Evolutionary conservation across 30 jellyfish, hydroid and myxozoan genomes (phyloP).

Genomic region (Cassiopea andromeda): DNA sequence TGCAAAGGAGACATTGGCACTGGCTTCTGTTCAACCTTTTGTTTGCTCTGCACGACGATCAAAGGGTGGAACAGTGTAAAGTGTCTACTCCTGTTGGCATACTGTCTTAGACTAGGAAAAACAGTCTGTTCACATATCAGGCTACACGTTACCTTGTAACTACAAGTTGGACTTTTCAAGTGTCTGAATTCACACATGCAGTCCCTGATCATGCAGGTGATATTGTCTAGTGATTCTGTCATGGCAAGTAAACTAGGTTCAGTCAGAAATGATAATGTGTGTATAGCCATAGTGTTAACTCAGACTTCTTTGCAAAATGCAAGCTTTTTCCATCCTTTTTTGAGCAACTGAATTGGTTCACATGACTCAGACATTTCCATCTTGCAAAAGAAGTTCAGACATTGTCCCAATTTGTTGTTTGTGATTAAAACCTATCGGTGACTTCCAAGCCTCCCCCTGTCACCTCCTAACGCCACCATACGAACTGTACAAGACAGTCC

Average conservation of each 20-base stretch:
- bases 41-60: constrained; percentile 58
- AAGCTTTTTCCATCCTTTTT: constrained; percentile 49
- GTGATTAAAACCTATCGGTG: too few relatives aligned
- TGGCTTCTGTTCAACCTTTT: constrained; percentile 62
- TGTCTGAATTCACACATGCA: constrained; percentile 50
- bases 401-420: constrained; percentile 48
- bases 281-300: constrained; percentile 52
- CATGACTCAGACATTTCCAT: constrained; percentile 20
- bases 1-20: constrained; percentile 39
- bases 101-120: constrained; percentile 9
- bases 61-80: constrained; percentile 53
- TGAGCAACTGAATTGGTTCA: constrained; percentile 45
- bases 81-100: constrained; percentile 41
- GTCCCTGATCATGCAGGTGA: constrained; percentile 69
- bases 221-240: constrained; percentile 9
- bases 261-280: constrained; percentile 20
- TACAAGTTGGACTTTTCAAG: constrained; percentile 52
- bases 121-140: constrained; percentile 35
- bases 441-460: too few relatives aligned
- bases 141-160: constrained; percentile 44
- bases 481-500: too few relatives aligned
- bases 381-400: constrained; percentile 53
- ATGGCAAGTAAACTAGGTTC: background rate
- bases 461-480: too few relatives aligned
- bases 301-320: constrained; percentile 58